These are phyloP conservation scores for Gisinianus flammeolus DNA, from an alignment of 2,888 invertebrate species.

Conservation along the genomic window DNA sequence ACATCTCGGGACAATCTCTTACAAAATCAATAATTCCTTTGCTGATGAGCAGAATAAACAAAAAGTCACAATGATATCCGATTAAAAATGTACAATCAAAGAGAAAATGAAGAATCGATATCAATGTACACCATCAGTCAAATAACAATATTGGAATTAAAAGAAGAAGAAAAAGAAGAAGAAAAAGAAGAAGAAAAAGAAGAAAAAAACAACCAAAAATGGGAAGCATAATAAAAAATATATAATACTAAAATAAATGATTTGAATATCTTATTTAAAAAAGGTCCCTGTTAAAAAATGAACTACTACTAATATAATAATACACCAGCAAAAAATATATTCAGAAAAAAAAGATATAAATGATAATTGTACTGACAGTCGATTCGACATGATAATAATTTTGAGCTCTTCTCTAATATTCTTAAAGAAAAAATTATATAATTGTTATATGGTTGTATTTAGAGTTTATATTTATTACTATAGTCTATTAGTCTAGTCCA, in stretches of 20 bases:
- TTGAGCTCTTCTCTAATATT: slow-evolving; percentile 20
- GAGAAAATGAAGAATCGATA: too few relatives aligned
- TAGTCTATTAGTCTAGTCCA: too few relatives aligned
- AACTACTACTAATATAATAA: neutral
- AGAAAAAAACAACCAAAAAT: neutral
- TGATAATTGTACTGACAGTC: slow-evolving; percentile 9
- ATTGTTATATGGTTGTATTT: neutral
- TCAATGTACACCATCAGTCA: too few relatives aligned
- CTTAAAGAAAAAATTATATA: neutral
- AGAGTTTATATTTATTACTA: too few relatives aligned
- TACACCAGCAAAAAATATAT: neutral
- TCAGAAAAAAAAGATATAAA: neutral
- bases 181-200: neutral
- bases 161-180: neutral
- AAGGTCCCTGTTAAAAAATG: neutral
- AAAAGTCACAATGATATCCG: too few relatives aligned
- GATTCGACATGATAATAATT: slow-evolving; percentile 36
- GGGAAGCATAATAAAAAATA: neutral
- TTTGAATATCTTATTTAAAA: too few relatives aligned
- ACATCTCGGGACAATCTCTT: too few relatives aligned
- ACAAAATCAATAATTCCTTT: too few relatives aligned
- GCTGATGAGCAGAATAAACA: too few relatives aligned
- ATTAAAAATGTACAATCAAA: too few relatives aligned
- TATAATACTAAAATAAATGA: too few relatives aligned
- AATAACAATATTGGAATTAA: too few relatives aligned